A percentile compares a stretch with the other conserved stretches of the same genome.
Evolutionary conservation across 2,113 vertebrate genomes (phyloP).

Genomic region (Carassius carassius): DNA sequence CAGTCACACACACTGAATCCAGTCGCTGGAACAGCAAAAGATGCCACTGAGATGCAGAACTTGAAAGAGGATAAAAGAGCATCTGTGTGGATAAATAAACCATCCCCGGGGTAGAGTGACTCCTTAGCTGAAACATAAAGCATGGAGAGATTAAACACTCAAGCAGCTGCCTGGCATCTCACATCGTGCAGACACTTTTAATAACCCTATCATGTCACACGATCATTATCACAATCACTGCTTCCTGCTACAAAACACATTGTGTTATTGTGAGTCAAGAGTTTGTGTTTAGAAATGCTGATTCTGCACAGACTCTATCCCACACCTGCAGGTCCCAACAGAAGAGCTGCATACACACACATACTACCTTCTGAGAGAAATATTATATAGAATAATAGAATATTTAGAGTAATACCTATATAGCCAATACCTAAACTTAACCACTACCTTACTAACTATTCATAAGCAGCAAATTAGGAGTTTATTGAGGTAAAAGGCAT

Average conservation of each 20-base stretch:
- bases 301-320: constrained; percentile 50
- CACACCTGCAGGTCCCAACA: constrained; percentile 58
- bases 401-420: too few relatives aligned
- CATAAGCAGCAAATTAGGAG: too few relatives aligned
- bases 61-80: constrained; percentile 20
- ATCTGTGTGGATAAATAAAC: constrained; percentile 40
- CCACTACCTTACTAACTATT: too few relatives aligned
- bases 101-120: constrained; percentile 23
- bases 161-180: constrained; percentile 50
- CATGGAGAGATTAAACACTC: constrained; percentile 26
- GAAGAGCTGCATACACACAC: constrained; percentile 55
- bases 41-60: constrained; percentile 15
- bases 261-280: constrained; percentile 59
- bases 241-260: constrained; percentile 52
- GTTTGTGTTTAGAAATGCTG: constrained; percentile 53
- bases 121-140: constrained; percentile 13
- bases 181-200: constrained; percentile 49
- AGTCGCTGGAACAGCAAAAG: constrained; percentile 26
- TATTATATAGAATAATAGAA: too few relatives aligned
- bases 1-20: constrained; percentile 1
- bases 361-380: neutral
- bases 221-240: constrained; percentile 62
- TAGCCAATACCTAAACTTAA: too few relatives aligned
- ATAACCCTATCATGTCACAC: constrained; percentile 63
- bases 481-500: too few relatives aligned